These are phyloP conservation scores for Tipula lateralis DNA, from an alignment of 2,888 invertebrate genomes.

Conservation along the genomic window DNA sequence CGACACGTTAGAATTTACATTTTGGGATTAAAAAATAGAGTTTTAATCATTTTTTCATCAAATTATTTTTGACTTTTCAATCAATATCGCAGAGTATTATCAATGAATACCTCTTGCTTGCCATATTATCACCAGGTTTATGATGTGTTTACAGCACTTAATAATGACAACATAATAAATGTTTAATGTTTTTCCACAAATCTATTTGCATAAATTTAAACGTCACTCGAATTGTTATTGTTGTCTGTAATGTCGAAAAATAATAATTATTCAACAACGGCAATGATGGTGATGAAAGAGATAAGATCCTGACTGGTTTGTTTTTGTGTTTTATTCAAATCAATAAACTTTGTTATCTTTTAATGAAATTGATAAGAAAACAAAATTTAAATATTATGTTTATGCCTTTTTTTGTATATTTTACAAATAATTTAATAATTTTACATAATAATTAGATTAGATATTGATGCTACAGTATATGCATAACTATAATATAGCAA, in stretches of 20 bases:
- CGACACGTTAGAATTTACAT: neutral
- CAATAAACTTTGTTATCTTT: slow-evolving; percentile 7
- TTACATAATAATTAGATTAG: neutral
- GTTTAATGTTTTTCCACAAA: neutral
- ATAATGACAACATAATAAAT: neutral
- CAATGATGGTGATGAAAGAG: neutral
- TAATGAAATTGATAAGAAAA: slow-evolving; percentile 14
- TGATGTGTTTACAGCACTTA: neutral
- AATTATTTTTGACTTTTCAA: neutral
- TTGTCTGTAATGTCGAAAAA: neutral
- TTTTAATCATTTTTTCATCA: neutral
- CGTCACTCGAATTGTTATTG: neutral
- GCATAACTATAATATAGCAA: neutral
- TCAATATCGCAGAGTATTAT: neutral
- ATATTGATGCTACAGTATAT: neutral
- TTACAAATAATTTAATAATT: neutral
- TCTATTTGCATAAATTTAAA: neutral
- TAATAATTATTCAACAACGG: neutral
- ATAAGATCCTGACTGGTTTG: neutral
- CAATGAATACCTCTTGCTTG: neutral
- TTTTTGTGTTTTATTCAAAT: neutral
- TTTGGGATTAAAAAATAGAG: neutral
- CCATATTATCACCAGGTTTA: neutral
- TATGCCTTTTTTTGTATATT: neutral
- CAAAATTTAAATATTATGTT: slow-evolving; percentile 13